phyloP scores from a whole-genome alignment of 1,140 invertebrate species.

The Drosophila biarmipes region DNA sequence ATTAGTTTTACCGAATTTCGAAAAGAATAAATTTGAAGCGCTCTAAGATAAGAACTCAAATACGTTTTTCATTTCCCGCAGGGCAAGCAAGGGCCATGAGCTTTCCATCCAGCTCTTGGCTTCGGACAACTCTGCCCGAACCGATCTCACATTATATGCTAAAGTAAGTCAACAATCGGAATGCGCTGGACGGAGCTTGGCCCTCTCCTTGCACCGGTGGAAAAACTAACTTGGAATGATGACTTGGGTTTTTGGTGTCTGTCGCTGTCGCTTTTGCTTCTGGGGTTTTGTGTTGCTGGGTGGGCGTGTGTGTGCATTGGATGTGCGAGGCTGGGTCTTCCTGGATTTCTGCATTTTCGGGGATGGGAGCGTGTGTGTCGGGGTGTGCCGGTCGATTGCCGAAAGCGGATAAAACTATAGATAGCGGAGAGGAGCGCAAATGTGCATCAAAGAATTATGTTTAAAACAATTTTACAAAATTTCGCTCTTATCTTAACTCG shows the following conservation, averaged over 20 bases:
- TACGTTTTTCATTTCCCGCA: slow-evolving; percentile 49
- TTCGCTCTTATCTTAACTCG: slow-evolving; percentile 31
- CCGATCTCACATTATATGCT: slow-evolving; percentile 29
- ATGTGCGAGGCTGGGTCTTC: slow-evolving; percentile 9
- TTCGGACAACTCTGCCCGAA: slow-evolving; percentile 8
- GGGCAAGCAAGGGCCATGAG: slow-evolving; percentile 59
- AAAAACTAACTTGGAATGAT: slow-evolving; percentile 70
- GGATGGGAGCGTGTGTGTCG: background rate
- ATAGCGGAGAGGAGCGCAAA: slow-evolving; percentile 32
- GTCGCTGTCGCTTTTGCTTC: slow-evolving; percentile 50
- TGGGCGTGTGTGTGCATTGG: slow-evolving; percentile 13
- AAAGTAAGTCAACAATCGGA: slow-evolving; percentile 37
- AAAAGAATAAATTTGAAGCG: slow-evolving; percentile 23
- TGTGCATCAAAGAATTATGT: slow-evolving; percentile 48
- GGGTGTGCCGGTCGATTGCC: slow-evolving; percentile 24
- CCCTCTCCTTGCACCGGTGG: slow-evolving; percentile 43
- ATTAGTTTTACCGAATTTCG: slow-evolving; percentile 66
- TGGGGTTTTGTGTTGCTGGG: slow-evolving; percentile 17
- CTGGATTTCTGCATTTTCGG: background rate
- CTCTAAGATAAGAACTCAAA: slow-evolving; percentile 53
- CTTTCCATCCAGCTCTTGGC: background rate
- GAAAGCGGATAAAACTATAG: slow-evolving; percentile 46
- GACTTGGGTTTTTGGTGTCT: slow-evolving; percentile 57
- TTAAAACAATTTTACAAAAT: slow-evolving; percentile 68
- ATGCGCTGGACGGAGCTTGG: slow-evolving; percentile 25